Evolutionary conservation across 2,888 invertebrate species (phyloP).

Genomic region (Asteroscopus sphinx): DNA sequence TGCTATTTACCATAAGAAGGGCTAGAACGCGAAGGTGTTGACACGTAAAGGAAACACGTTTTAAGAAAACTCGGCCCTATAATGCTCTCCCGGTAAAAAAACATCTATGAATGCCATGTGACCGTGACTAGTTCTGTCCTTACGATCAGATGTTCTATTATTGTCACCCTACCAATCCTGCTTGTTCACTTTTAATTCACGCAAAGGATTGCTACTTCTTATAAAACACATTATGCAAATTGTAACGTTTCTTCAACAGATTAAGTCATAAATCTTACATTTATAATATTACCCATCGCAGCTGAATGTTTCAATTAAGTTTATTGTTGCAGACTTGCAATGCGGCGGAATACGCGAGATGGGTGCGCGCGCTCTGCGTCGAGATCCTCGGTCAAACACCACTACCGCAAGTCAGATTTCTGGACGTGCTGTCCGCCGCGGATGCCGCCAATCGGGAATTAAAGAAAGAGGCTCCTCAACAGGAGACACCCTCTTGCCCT

Average conservation of each 20-base stretch:
- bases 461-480: slow-evolving; percentile 78
- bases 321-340: slow-evolving; percentile 91
- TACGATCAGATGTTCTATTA: slow-evolving; percentile 69
- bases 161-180: slow-evolving; percentile 64
- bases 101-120: slow-evolving; percentile 66
- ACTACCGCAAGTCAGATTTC: slow-evolving; percentile 92
- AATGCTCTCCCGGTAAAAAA: slow-evolving; percentile 54
- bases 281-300: slow-evolving; percentile 38
- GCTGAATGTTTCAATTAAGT: slow-evolving; percentile 54
- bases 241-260: slow-evolving; percentile 58
- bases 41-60: slow-evolving; percentile 84
- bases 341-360: slow-evolving; percentile 92
- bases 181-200: slow-evolving; percentile 37
- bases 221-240: slow-evolving; percentile 51
- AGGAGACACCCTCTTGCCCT: slow-evolving; percentile 76
- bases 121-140: slow-evolving; percentile 72
- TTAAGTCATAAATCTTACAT: slow-evolving; percentile 65
- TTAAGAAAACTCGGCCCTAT: slow-evolving; percentile 56
- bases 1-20: slow-evolving; percentile 84
- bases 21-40: slow-evolving; percentile 88
- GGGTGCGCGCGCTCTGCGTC: slow-evolving; percentile 93
- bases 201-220: slow-evolving; percentile 19
- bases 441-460: slow-evolving; percentile 82
- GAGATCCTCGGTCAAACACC: slow-evolving; percentile 94
- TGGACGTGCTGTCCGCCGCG: slow-evolving; percentile 92